Conservation (phyloP, 2,888 invertebrate species). For the Apamea anceps region DNA sequence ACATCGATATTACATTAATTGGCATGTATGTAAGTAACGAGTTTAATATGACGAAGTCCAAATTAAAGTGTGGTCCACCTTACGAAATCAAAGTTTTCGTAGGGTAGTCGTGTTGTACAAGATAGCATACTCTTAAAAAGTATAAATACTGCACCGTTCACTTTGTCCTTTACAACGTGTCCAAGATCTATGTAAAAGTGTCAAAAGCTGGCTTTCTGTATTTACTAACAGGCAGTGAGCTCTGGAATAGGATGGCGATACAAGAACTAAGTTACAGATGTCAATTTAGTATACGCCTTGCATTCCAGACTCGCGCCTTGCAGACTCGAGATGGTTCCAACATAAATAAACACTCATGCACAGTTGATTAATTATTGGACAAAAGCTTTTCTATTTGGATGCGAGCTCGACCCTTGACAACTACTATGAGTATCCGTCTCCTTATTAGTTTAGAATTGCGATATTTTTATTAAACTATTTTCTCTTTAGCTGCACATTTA, state of each 20-base stretch:
- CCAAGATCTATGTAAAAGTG: too few species aligned
- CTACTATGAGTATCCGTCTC: neutral
- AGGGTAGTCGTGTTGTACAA: too few species aligned
- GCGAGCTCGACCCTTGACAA: neutral
- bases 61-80: too few species aligned
- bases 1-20: too few species aligned
- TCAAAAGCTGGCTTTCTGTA: neutral
- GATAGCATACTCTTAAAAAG: too few species aligned
- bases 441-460: neutral
- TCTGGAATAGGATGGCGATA: neutral
- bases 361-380: too few species aligned
- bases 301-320: neutral
- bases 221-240: neutral
- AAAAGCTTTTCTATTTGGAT: too few species aligned
- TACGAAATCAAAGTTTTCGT: too few species aligned
- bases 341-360: neutral
- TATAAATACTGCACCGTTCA: too few species aligned
- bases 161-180: too few species aligned
- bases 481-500: neutral
- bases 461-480: neutral
- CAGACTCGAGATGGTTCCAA: neutral
- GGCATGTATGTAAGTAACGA: too few species aligned
- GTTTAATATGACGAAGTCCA: too few species aligned
- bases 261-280: neutral
- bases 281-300: neutral